Conservation (phyloP, 64 coral and sea anemone species). For the Acropora yongei region DNA sequence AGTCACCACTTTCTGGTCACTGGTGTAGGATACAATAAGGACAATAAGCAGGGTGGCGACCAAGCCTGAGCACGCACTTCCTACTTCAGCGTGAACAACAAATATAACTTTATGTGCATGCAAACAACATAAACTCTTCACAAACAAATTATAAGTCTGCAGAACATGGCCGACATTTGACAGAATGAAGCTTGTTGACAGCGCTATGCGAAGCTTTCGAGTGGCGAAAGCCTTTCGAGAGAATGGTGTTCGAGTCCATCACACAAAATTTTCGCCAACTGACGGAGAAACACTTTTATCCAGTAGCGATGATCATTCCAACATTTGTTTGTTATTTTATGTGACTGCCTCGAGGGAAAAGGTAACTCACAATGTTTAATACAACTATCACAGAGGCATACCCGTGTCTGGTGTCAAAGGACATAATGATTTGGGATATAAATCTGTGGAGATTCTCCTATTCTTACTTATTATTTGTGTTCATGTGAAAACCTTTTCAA, state of each 20-base stretch:
- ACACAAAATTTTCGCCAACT: conserved; percentile 90
- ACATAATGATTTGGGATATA: too few relatives aligned
- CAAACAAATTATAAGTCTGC: background rate
- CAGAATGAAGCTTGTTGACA: conserved; percentile 91
- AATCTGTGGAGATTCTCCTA: too few relatives aligned
- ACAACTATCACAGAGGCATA: too few relatives aligned
- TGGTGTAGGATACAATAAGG: too few relatives aligned
- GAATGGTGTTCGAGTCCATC: conserved; percentile 94
- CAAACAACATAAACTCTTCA: background rate
- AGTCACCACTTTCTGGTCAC: too few relatives aligned
- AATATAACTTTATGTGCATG: background rate
- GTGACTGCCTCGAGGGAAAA: conserved; percentile 94
- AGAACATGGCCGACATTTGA: background rate
- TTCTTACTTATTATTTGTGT: too few relatives aligned
- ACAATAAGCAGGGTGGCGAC: too few relatives aligned
- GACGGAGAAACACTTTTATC: conserved; percentile 94
- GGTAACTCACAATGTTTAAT: conserved; percentile 38
- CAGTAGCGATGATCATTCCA: conserved; percentile 71
- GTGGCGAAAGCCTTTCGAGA: conserved; percentile 98
- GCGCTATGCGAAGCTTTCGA: conserved; percentile 82
- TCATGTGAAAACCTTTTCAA: too few relatives aligned
- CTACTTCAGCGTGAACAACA: background rate
- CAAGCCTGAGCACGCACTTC: too few relatives aligned
- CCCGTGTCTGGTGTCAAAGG: too few relatives aligned
- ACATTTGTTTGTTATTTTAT: too few relatives aligned